Base-by-base conservation (phyloP, 2,888 invertebrate species). In the Dastarcus helophoroides region DNA sequence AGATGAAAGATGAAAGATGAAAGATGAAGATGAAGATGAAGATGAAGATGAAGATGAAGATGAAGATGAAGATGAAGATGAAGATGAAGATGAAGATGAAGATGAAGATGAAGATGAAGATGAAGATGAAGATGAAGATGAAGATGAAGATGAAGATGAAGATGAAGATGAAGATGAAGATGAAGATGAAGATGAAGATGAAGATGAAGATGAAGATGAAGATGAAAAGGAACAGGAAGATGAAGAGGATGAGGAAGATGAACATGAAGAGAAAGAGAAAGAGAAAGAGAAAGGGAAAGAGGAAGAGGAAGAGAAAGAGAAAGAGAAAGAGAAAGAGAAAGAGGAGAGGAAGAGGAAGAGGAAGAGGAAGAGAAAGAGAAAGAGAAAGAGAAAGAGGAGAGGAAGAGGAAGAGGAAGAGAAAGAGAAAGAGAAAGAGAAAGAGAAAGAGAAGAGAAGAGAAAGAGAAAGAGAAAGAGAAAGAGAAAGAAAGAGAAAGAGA, bases 201-300 rank as follows among this genome's bases (percentile, higher is more conserved):
- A 19, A 19, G 19, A n/a, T 19, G 19, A n/a, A 19, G 19, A 19
- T 19, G 19, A 19, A 19, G 19, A 19, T 19, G 19, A 19, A 19
- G 19, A 19, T 19, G 19, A 19, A 19, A 19, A 19, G 7, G 19
- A 19, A n/a, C n/a, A n/a, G n/a, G n/a, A n/a, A n/a, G n/a, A n/a
- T n/a, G n/a, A n/a, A n/a, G n/a, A n/a, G n/a, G 7, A n/a, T 7
- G 7, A n/a, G n/a, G 19, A 19, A 7, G 19, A 19, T 7, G 19
- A 19, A 7, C 7, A n/a, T 7, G 7, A 19, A 7, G 19, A n/a
- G n/a, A 19, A 19, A 7, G 19, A 19, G n/a, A n/a, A 19, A 7
- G n/a, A 7, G n/a, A n/a, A 19, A 19, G n/a, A 19, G n/a, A 19
- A n/a, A 19, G 19, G n/a, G 7, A 19, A n/a, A 19, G 19, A 19